Conservation (phyloP, 2,113 vertebrate genomes). For the Pogonocichla stellata region DNA sequence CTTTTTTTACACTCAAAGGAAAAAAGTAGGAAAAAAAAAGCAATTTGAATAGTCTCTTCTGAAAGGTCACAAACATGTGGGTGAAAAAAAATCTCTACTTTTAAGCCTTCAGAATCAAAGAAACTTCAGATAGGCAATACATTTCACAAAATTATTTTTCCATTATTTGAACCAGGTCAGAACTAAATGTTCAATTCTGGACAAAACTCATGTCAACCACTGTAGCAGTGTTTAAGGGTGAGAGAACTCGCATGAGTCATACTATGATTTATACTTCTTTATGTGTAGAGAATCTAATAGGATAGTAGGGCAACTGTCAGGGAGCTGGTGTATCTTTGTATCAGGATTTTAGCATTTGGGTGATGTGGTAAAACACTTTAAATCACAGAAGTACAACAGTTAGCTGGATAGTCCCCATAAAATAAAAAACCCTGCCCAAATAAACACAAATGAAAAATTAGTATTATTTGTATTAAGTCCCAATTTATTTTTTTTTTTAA, state of each 20-base stretch:
- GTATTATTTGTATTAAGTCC: not conserved
- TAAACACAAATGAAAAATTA: not conserved
- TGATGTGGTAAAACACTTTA: not conserved
- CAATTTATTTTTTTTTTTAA: not conserved
- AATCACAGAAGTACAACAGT: not conserved
- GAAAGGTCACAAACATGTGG: conserved; percentile 26
- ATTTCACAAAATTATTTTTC: conserved; percentile 28
- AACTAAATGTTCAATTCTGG: not conserved
- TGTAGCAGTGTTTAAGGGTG: not conserved
- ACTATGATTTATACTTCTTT: not conserved
- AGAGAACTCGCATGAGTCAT: not conserved
- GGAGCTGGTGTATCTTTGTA: not conserved
- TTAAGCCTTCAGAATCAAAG: not conserved
- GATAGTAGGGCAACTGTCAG: not conserved
- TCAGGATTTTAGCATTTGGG: not conserved
- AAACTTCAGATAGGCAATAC: not conserved
- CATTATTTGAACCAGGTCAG: not conserved
- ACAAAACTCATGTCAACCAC: not conserved
- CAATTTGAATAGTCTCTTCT: not conserved
- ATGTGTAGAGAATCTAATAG: not conserved
- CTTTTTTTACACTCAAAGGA: not conserved
- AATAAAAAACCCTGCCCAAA: not conserved
- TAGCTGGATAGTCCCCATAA: not conserved
- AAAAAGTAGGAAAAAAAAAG: conserved; percentile 32
- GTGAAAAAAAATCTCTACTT: not conserved